A percentile compares a stretch with the other conserved stretches of the same genome.
phyloP scores from a whole-genome alignment of 2,797 vertebrate genomes.

The Poeciliopsis turneri region DNA sequence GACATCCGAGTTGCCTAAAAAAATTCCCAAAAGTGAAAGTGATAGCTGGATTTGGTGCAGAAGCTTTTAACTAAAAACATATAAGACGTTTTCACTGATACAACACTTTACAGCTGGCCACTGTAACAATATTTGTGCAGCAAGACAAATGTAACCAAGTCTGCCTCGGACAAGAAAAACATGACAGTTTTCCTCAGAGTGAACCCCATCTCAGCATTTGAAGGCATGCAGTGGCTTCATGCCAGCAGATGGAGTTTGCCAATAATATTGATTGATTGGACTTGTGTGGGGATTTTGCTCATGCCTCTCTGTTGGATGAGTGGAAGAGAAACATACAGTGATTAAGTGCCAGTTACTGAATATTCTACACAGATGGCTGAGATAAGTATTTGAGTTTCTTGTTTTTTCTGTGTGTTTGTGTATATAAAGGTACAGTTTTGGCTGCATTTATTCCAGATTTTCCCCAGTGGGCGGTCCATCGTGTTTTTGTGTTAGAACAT shows the following conservation, averaged over 20 bases:
- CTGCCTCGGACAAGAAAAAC: conserved; percentile 26
- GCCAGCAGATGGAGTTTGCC: conserved; percentile 59
- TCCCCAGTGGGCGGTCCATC: too few species aligned
- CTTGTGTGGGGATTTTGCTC: conserved; percentile 52
- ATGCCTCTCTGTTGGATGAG: conserved; percentile 54
- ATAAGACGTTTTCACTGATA: conserved; percentile 29
- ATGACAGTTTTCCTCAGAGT: conserved; percentile 34
- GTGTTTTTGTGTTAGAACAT: too few species aligned
- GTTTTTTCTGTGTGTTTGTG: conserved; percentile 35
- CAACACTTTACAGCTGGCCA: conserved; percentile 35
- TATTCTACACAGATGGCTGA: conserved; percentile 60
- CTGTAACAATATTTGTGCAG: conserved; percentile 52
- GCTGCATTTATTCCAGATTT: neutral
- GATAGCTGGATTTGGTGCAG: conserved; percentile 16
- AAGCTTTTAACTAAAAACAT: conserved; percentile 18
- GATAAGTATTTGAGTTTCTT: conserved; percentile 47
- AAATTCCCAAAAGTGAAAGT: conserved; percentile 28
- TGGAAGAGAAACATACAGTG: conserved; percentile 46
- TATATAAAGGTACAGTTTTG: conserved; percentile 29
- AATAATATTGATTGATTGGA: conserved; percentile 59
- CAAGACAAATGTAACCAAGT: conserved; percentile 27
- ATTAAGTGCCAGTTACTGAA: conserved; percentile 57
- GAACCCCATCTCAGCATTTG: conserved; percentile 53
- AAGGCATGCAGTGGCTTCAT: conserved; percentile 43
- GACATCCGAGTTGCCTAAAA: conserved; percentile 28